Evolutionary conservation across 2,888 invertebrate species (phyloP).

Genomic region (Sympetrum striolatum): DNA sequence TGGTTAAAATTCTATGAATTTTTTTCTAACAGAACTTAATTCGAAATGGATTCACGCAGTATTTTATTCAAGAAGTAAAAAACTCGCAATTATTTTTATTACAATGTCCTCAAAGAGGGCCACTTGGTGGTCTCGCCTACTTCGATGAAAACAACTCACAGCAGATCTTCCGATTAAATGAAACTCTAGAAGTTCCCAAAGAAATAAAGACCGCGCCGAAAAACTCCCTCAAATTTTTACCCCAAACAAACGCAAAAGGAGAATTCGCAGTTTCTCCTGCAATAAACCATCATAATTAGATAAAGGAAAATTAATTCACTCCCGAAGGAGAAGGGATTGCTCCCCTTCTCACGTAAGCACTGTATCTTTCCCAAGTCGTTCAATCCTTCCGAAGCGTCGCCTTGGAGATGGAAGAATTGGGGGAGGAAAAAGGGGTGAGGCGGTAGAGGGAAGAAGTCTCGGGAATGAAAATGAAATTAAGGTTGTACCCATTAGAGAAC

Average conservation of each 20-base stretch:
- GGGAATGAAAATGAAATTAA: conserved; percentile 37
- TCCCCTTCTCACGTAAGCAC: conserved; percentile 8
- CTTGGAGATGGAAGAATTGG: background rate
- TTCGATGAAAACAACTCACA: no score
- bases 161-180: no score
- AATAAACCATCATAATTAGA: background rate
- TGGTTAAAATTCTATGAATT: no score
- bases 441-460: background rate
- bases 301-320: background rate
- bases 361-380: background rate
- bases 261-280: background rate
- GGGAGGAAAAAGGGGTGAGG: background rate
- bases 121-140: no score
- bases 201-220: no score
- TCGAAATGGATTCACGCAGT: no score
- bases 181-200: no score
- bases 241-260: no score
- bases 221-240: background rate
- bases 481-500: conserved; percentile 29
- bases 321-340: background rate
- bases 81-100: background rate
- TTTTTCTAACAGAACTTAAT: no score
- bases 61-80: background rate
- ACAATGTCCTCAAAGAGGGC: no score
- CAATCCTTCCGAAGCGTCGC: conserved; percentile 8